These are phyloP conservation scores for Vulpes lagopus DNA, from an alignment of 2,113 vertebrate genomes.

Conservation along the genomic window DNA sequence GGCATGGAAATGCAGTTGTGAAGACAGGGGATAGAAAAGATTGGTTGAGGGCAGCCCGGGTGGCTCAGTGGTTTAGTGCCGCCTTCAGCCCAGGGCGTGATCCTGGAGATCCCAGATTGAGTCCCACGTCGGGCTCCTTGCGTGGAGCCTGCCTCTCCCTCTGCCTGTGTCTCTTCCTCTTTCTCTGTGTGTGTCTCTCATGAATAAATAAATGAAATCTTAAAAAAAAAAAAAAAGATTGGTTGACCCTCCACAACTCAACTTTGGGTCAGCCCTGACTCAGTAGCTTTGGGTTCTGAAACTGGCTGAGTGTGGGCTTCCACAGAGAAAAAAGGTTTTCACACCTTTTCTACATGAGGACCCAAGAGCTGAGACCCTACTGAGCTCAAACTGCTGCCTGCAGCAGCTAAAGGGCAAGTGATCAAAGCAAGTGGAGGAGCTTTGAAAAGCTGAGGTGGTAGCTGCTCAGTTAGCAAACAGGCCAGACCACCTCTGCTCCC, in stretches of 20 bases:
- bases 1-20: neutral
- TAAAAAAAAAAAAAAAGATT: no score
- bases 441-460: neutral
- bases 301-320: neutral
- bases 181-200: no score
- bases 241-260: no score
- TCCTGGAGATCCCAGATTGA: no score
- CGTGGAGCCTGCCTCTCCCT: no score
- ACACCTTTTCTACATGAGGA: neutral
- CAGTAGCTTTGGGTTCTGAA: neutral
- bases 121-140: no score
- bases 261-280: neutral
- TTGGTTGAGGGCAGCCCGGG: no score
- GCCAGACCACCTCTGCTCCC: neutral
- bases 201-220: no score
- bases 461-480: neutral
- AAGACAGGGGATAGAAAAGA: neutral
- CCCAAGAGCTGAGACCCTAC: neutral
- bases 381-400: neutral
- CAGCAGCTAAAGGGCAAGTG: neutral
- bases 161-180: no score
- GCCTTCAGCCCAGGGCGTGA: no score
- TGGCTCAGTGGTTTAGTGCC: no score
- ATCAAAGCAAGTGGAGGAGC: constrained; percentile 47
- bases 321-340: neutral